phyloP scores from a whole-genome alignment of 2,888 invertebrate species.

The Baccha elongata region DNA sequence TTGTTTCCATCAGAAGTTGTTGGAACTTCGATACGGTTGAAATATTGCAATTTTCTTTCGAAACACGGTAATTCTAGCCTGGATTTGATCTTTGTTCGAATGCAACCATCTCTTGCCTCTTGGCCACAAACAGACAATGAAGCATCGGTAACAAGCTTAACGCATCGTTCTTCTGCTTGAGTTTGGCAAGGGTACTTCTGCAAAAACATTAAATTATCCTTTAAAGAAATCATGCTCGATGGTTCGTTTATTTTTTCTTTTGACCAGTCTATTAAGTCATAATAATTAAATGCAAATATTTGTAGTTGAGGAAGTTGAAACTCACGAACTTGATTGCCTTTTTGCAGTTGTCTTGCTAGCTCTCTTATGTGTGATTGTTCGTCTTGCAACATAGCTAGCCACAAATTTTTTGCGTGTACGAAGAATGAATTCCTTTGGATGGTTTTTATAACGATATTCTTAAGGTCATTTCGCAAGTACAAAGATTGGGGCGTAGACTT shows the following conservation, averaged over 20 bases:
- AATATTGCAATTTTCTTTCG: neutral
- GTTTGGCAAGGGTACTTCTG: conserved; percentile 18
- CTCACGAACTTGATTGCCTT: conserved; percentile 13
- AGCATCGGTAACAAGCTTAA: conserved; percentile 51
- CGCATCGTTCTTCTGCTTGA: conserved; percentile 41
- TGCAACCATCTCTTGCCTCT: conserved; percentile 47
- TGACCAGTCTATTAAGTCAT: conserved; percentile 47
- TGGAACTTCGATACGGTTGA: neutral
- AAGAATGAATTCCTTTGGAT: too few relatives aligned
- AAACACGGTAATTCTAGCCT: neutral
- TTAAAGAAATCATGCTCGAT: conserved; percentile 20
- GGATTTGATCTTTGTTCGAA: conserved; percentile 11
- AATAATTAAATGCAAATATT: conserved; percentile 44
- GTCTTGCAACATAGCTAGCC: too few relatives aligned
- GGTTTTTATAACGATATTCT: too few relatives aligned
- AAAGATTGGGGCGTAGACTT: too few relatives aligned
- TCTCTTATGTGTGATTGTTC: too few relatives aligned
- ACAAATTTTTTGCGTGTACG: too few relatives aligned
- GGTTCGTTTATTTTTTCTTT: conserved; percentile 42
- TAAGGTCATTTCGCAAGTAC: too few relatives aligned
- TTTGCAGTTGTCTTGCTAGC: neutral
- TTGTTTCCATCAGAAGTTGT: neutral
- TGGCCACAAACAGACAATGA: conserved; percentile 41
- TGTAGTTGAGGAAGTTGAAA: conserved; percentile 36
- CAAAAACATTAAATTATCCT: conserved; percentile 19